Evolutionary conservation across 2,888 invertebrate genomes (phyloP).

Genomic region (Rhopalosiphum nymphaeae): DNA sequence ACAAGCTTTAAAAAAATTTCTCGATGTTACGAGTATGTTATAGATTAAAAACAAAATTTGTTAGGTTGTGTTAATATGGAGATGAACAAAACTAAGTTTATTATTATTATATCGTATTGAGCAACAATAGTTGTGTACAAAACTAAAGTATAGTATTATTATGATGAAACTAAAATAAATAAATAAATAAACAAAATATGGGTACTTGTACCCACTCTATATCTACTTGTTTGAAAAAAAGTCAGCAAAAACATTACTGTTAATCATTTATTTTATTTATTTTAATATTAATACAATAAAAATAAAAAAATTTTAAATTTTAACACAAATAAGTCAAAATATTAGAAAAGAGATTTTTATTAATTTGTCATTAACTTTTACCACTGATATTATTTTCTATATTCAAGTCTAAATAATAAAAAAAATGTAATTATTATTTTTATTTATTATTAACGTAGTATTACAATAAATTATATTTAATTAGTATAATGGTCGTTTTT

Average conservation of each 20-base stretch:
- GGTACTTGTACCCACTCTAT: no score
- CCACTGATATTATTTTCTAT: no score
- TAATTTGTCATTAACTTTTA: no score
- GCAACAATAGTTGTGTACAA: background rate
- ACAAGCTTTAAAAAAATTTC: background rate
- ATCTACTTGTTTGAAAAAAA: no score
- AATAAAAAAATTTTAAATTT: no score
- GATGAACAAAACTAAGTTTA: background rate
- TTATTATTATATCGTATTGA: no score
- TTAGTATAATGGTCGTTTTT: background rate
- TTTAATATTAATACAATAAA: no score
- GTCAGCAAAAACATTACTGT: no score
- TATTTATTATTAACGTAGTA: background rate
- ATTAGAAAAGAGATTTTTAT: no score
- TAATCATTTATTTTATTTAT: no score
- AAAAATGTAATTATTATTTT: background rate
- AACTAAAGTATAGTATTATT: background rate
- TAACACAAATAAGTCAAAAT: no score
- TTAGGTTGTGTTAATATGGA: background rate
- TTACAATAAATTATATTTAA: background rate
- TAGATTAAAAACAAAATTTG: background rate
- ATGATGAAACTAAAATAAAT: background rate
- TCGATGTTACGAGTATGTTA: background rate
- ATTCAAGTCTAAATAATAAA: background rate
- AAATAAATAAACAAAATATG: background rate